Evolutionary conservation across 1,140 invertebrate species (phyloP), one percentile per base, ranked within the genome.

Genomic region (Nasonia longicornis): DNA sequence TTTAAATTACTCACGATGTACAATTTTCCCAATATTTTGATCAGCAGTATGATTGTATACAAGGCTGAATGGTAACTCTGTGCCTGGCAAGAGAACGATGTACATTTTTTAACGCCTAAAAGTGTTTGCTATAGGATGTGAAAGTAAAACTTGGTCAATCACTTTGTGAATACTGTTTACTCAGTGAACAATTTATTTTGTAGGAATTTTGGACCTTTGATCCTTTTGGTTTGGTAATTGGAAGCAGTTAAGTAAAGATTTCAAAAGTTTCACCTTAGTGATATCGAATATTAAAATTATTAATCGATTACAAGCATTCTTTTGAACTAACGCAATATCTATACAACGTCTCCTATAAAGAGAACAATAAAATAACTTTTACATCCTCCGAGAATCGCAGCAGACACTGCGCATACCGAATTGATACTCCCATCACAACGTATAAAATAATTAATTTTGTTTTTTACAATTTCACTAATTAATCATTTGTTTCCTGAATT

Each of bases 131-230:
- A 58, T 14, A 58, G 20, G 52, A 58, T 58, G 52, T 20, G 16
- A 58, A 58, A 20, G 52, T 58, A 58, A 58, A 58, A 7, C 6
- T 58, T n/a, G 20, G 16, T 58, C 52, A 20, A 20, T 16, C 0
- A 58, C 0, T 20, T n/a, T n/a, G 20, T 6, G 20, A n/a, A 58
- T 58, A n/a, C 6, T n/a, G 20, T 58, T 58, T 58, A 58, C 20
- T 6, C 3, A 58, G 52, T 20, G 16, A n/a, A 11, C 16, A 58
- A 58, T 64, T 64, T 73, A 74, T 64, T 80, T 45, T 73, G 73
- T 80, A 80, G n/a, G 58, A 22, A 74, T 67, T 29, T 74, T n/a
- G 42, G 45, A 74, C 2, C 45, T 26, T 26, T 74, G n/a, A 74
- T 52, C 38, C 22, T 31, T 52, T 74, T 48, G 10, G 22, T 48